Base-by-base conservation (phyloP, 2,888 invertebrate species). In the Conus canariensis region DNA sequence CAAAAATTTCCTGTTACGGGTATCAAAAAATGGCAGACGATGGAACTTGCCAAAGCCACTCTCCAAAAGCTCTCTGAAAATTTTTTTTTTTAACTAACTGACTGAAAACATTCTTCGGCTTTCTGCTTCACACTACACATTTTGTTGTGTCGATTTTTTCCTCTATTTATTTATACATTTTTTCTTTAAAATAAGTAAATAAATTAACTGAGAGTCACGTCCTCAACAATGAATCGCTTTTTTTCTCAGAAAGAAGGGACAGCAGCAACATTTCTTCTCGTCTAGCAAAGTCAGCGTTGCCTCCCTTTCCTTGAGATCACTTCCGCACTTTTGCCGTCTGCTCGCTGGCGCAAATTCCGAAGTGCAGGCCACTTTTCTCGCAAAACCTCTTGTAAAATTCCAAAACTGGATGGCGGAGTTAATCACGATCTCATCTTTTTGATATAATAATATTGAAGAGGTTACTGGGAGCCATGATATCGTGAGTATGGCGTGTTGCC, bases 331-430 rank as follows among this genome's bases (percentile, higher is more conserved):
- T 6, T 60, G 85, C 60, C 30, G 85, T 85, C 85, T 85, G 85
- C 85, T 85, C 58, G 14, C 85, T 85, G 85, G 85, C 60, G 85
- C 59, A 85, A 85, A 85, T 60, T 85, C 60, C 19, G 85, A 85
- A 85, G 85, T 25, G n/a, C 60, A 25, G 59, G 60, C 59, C 22
- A 16, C 25, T n/a, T 60, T 85, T 85, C 10, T 85, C 25, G 25
- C 58, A 45, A 22, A 60, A 59, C 12, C 14, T 60, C 10, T 8
- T 9, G 19, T 14, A 85, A 12, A 60, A 59, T 85, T 8, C 16
- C 10, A 1, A 5, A 19, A 1, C 59, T 12, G n/a, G 10, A 60
- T 85, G 85, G n/a, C 59, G 45, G 45, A 45, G 6, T 59, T 25
- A 59, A n/a, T 60, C 19, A 12, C 6, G 25, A 25, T 6, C 7